A percentile compares a stretch with the other conserved stretches of the same genome.
These are phyloP conservation scores for Agrochola litura DNA, from an alignment of 2,888 invertebrate species.

Conservation along the genomic window DNA sequence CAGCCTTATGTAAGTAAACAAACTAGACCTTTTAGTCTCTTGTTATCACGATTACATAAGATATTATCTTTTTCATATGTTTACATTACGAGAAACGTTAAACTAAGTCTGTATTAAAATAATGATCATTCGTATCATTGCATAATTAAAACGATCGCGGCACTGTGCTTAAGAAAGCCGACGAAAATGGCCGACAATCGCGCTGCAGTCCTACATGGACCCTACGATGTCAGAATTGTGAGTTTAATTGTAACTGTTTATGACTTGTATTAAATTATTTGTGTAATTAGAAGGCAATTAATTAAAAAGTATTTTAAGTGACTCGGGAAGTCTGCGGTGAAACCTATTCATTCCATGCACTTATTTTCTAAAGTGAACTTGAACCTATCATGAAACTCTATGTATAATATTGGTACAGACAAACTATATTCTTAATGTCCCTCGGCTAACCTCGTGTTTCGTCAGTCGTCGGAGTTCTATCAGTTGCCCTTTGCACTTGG, in stretches of 20 bases:
- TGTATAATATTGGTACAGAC: not conserved
- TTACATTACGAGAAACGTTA: slow-evolving; percentile 26
- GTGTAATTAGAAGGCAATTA: not conserved
- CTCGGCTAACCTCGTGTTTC: no score
- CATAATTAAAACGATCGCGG: slow-evolving; percentile 9
- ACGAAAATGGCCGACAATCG: slow-evolving; percentile 87
- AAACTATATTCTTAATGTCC: no score
- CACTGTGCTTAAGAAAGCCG: slow-evolving; percentile 35
- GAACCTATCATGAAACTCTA: slow-evolving; percentile 1
- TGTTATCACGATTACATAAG: slow-evolving; percentile 30
- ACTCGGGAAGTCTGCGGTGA: not conserved
- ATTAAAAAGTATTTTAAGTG: not conserved
- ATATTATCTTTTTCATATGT: slow-evolving; percentile 14
- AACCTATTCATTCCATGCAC: not conserved
- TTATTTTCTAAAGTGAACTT: slow-evolving; percentile 9
- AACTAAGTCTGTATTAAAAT: slow-evolving; percentile 17
- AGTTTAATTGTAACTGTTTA: slow-evolving; percentile 76
- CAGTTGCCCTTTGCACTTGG: no score
- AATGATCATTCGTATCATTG: slow-evolving; percentile 15
- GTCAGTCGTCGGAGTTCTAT: no score
- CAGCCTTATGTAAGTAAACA: not conserved
- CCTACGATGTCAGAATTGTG: slow-evolving; percentile 93
- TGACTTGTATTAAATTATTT: not conserved
- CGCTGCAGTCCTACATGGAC: slow-evolving; percentile 93
- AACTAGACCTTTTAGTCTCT: slow-evolving; percentile 34